phyloP scores from a whole-genome alignment of 2,888 invertebrate species.

The Dastarcus helophoroides region DNA sequence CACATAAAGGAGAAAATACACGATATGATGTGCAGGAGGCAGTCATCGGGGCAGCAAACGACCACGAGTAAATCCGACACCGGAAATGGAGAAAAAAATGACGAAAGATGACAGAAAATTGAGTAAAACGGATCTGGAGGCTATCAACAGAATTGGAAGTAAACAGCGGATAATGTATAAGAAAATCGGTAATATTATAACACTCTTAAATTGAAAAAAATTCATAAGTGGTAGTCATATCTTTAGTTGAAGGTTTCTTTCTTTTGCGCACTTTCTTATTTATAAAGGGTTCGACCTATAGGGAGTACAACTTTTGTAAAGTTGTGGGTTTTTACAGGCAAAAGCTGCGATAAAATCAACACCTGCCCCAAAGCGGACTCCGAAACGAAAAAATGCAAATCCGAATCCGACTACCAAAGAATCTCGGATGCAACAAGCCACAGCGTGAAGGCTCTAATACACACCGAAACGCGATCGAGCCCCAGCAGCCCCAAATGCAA shows the following conservation, averaged over 20 bases:
- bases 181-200: slow-evolving; percentile 27
- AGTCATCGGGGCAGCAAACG: slow-evolving; percentile 22
- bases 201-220: slow-evolving; percentile 33
- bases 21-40: slow-evolving; percentile 33
- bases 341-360: slow-evolving; percentile 37
- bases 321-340: slow-evolving; percentile 14
- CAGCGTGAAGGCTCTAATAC: slow-evolving; percentile 42
- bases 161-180: slow-evolving; percentile 34
- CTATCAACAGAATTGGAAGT: slow-evolving; percentile 27
- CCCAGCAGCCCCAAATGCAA: slow-evolving; percentile 34
- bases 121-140: slow-evolving; percentile 31
- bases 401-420: slow-evolving; percentile 44
- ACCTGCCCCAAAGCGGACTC: slow-evolving; percentile 22
- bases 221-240: too few species aligned
- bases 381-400: slow-evolving; percentile 26
- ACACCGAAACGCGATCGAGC: slow-evolving; percentile 35
- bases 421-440: slow-evolving; percentile 45
- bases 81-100: slow-evolving; percentile 28
- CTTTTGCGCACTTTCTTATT: too few species aligned
- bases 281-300: too few species aligned
- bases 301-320: neutral
- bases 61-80: slow-evolving; percentile 22
- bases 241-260: too few species aligned
- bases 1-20: slow-evolving; percentile 39
- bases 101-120: slow-evolving; percentile 39